Percentiles rank a stretch among this genome's conserved stretches.
Evolutionary conservation across 2,113 vertebrate genomes (phyloP).

Genomic region (Enhydra lutris): DNA sequence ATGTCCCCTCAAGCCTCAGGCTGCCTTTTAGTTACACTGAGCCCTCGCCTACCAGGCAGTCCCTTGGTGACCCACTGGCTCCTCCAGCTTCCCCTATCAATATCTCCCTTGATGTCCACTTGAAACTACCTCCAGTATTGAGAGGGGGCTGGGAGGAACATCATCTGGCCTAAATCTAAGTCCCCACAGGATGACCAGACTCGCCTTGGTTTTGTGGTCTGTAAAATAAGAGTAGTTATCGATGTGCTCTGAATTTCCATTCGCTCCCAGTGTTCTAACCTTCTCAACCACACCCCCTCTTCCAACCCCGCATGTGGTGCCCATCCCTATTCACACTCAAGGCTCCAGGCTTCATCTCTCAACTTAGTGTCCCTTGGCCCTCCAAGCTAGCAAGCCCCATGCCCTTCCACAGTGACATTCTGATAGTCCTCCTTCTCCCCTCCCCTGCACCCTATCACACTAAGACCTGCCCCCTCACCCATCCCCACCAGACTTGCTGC

Average conservation of each 20-base stretch:
- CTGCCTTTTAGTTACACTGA: not conserved
- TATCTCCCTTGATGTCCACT: not conserved
- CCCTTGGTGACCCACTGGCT: accelerated
- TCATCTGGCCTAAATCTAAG: not conserved
- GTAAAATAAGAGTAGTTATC: not conserved
- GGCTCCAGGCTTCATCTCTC: accelerated
- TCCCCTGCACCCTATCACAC: accelerated
- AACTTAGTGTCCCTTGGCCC: accelerated
- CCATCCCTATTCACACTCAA: not conserved
- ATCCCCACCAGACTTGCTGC: not conserved
- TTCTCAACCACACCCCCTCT: not conserved
- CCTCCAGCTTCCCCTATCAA: too few species aligned
- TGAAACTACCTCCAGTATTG: not conserved
- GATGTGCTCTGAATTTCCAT: accelerated
- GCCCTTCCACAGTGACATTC: too few species aligned
- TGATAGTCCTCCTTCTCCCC: not conserved
- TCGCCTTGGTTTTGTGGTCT: not conserved
- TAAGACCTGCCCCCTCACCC: not conserved
- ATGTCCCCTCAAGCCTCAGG: accelerated
- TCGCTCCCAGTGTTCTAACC: not conserved
- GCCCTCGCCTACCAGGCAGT: not conserved
- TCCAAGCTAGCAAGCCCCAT: not conserved
- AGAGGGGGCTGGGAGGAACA: too few species aligned
- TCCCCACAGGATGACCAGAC: not conserved
- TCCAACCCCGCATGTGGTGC: accelerated